Base-by-base conservation (phyloP, 1,140 invertebrate species). In the Teleopsis dalmanni region DNA sequence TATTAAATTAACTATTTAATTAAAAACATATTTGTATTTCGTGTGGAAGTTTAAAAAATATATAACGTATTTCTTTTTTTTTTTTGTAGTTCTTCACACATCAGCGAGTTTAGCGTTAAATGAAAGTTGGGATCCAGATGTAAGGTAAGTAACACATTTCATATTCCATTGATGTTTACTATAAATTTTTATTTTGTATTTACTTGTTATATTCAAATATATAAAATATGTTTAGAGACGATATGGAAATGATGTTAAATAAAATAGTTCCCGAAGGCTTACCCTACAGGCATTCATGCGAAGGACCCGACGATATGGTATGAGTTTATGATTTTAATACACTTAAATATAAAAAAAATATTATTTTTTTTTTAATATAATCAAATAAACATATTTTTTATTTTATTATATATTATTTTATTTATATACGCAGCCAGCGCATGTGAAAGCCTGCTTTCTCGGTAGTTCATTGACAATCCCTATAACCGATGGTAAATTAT, bases 191-290 rank as follows among this genome's bases (percentile, higher is more conserved):
- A 34, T 47, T 38, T 31, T 5, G 18, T 37, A 14, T 3, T 2
- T 13, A 46, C 11, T 46, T 21, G 19, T 34, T 38, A 23, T 23
- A 16, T 47, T 47, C 14, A 19, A 25, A 25, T 23, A 35, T 19
- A 48, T 40, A 21, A 11, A 18, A 37, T 7, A 27, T 27, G 18
- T 42, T 26, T 31, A 71, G 91, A 75, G 90, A 93, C 70, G 94
- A 97, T 70, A 95, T 95, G 89, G 92, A 96, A 78, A 96, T 94
- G 90, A 95, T 96, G 88, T 79, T 97, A 71, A 95, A 95, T 75
- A 95, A 93, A 85, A 91, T 96, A 75, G 89, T 96, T 77, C 94
- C 94, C 75, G 93, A 97, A 81, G 89, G 87, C 71, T 81, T 93
- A 73, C 86, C 87, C 67, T 97, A 95, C 71, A 83, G 89, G 75